These are phyloP conservation scores for Neocrepidodera transversa DNA, from an alignment of 2,888 invertebrate species.

Conservation along the genomic window DNA sequence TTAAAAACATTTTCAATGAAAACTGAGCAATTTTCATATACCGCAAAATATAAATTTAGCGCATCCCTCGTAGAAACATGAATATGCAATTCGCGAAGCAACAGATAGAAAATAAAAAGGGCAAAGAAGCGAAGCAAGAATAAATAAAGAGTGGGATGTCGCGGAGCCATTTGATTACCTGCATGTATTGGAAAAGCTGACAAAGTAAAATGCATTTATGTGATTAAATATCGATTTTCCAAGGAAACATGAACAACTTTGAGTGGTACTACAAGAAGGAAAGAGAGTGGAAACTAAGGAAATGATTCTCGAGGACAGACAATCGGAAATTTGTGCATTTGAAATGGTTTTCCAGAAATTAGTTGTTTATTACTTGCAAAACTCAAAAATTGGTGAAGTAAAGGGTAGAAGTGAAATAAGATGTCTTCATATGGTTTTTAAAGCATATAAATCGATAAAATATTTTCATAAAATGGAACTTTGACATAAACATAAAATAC, in stretches of 20 bases:
- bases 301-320: conserved; percentile 18
- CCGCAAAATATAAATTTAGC: too few species aligned
- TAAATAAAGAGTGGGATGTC: conserved; percentile 45
- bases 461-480: too few species aligned
- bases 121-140: conserved; percentile 27
- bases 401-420: too few species aligned
- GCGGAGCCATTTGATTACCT: conserved; percentile 48
- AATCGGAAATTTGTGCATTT: conserved; percentile 12
- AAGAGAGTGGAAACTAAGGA: conserved; percentile 11
- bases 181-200: conserved; percentile 46
- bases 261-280: conserved; percentile 26
- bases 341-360: conserved; percentile 13
- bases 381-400: too few species aligned
- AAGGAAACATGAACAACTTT: conserved; percentile 49
- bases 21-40: too few species aligned
- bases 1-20: too few species aligned
- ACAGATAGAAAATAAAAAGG: conserved; percentile 20
- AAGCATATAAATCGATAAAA: too few species aligned
- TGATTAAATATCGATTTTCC: conserved; percentile 58
- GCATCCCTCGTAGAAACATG: background rate
- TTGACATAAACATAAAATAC: too few species aligned
- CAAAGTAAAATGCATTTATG: conserved; percentile 53
- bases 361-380: too few species aligned
- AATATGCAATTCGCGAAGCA: conserved; percentile 18
- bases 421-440: too few species aligned